Base-by-base conservation (phyloP, 2,797 vertebrate genomes). In the Leuciscus waleckii region DNA sequence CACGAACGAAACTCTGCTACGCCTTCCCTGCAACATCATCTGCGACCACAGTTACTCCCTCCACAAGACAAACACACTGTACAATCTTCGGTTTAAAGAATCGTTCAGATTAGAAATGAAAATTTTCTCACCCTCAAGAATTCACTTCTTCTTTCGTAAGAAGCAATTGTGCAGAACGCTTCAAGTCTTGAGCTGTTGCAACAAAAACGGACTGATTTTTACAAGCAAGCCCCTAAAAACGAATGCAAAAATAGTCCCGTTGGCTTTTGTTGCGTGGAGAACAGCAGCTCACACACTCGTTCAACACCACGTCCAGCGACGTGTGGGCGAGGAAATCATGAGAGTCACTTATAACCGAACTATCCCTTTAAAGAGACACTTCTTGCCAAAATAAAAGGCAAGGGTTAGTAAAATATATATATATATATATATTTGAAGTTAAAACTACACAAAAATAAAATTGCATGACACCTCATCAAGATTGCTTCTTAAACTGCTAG, bases 1-100 rank as follows among this genome's bases (percentile, higher is more conserved):
- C 43, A 88, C 5, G 1, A 29, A 89, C 88, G 88, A 29, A 65
- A 65, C 61, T 61, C n/a, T 91, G 93, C 93, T 83, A 54, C 73
- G 13, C 9, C 19, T 11, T 35, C 46, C 61, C 39, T 2, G 19
- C 23, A 61, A 23, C 79, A 3, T 43, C 80, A 29, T 46, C n/a
- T 79, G 56, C 56, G n/a, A 65, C 39, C 56, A 51, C 70, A 10
- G 61, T 37, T 19, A 19, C 82, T 26, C 29, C 29, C 11, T 29
- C 41, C 46, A 5, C 73, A 14, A 75, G 10, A 32, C 80, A 29
- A 54, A 51, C 13, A 39, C 56, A n/a, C n/a, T 8, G 39, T 32
- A 32, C 81, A 46, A n/a, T 46, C 81, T 73, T 23, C 68, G 16
- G 51, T 32, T 83, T 83, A 49, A 54, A 76, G 14, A 35, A 43